Percentiles rank a stretch among this genome's conserved stretches.
These are phyloP conservation scores for Onychomys arenicola DNA, from an alignment of 2,797 vertebrate genomes.

Conservation along the genomic window DNA sequence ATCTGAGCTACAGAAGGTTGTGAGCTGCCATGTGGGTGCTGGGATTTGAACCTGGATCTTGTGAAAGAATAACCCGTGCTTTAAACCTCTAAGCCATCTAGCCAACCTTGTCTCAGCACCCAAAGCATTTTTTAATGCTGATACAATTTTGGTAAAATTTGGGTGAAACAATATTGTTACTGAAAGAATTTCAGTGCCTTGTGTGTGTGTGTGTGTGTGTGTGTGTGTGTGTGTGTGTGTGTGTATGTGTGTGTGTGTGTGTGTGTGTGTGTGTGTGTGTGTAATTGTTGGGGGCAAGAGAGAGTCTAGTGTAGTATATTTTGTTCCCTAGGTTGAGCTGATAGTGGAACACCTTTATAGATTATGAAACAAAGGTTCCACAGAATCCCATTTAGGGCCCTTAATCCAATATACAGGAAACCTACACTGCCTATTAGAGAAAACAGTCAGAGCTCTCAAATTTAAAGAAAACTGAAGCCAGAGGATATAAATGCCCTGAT, in stretches of 20 bases:
- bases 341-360: not conserved
- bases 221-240: not conserved
- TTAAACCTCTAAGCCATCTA: not conserved
- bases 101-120: not conserved
- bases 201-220: not conserved
- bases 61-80: not conserved
- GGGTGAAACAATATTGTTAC: not conserved
- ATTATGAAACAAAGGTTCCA: not conserved
- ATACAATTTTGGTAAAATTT: conserved; percentile 27
- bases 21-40: not conserved
- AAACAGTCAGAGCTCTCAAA: not conserved
- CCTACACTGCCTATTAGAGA: not conserved
- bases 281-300: not conserved
- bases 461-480: not conserved
- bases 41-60: not conserved
- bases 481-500: not conserved
- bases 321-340: not conserved
- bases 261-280: not conserved
- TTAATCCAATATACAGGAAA: not conserved
- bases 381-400: not conserved
- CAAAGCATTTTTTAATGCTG: not conserved
- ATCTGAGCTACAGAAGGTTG: not conserved
- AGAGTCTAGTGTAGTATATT: not conserved
- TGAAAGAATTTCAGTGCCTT: not conserved
- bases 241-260: not conserved